A percentile compares a stretch with the other conserved stretches of the same genome.
phyloP scores from a whole-genome alignment of 2,888 invertebrate species.

The Glaucopsyche alexis region DNA sequence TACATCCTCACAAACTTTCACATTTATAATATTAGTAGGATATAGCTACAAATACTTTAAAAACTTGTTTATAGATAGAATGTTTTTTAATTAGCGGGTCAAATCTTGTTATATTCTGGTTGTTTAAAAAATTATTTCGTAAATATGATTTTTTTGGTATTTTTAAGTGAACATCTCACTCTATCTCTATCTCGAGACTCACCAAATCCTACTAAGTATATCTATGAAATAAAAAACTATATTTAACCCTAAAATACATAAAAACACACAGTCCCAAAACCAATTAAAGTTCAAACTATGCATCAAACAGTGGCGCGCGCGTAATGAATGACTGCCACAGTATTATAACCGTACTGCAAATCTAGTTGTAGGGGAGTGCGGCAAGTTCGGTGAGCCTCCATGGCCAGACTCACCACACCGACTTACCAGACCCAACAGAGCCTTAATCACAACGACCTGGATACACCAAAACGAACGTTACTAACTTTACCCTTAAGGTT shows the following conservation, averaged over 20 bases:
- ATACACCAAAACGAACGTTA: constrained; percentile 32
- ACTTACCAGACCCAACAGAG: constrained; percentile 45
- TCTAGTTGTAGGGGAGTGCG: constrained; percentile 77
- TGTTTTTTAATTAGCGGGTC: too few species aligned
- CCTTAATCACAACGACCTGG: neutral
- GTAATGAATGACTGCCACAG: constrained; percentile 70
- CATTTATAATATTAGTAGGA: too few species aligned
- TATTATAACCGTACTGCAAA: constrained; percentile 77
- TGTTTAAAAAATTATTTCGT: too few species aligned
- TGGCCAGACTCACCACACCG: constrained; percentile 79
- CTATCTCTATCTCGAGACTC: too few species aligned
- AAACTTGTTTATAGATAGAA: too few species aligned
- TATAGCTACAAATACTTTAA: too few species aligned
- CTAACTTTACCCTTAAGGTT: constrained; percentile 36
- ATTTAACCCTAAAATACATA: constrained; percentile 15
- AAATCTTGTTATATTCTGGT: too few species aligned
- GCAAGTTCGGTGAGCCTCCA: constrained; percentile 78
- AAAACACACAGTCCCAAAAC: constrained; percentile 25
- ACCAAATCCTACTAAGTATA: neutral
- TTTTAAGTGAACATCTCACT: too few species aligned
- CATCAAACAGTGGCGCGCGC: constrained; percentile 67
- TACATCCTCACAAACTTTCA: too few species aligned
- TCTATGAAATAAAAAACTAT: neutral
- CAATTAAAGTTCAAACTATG: constrained; percentile 58
- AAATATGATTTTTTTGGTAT: too few species aligned